phyloP scores from a whole-genome alignment of 2,888 invertebrate species.

The Spatulosminthurus flaviceps region DNA sequence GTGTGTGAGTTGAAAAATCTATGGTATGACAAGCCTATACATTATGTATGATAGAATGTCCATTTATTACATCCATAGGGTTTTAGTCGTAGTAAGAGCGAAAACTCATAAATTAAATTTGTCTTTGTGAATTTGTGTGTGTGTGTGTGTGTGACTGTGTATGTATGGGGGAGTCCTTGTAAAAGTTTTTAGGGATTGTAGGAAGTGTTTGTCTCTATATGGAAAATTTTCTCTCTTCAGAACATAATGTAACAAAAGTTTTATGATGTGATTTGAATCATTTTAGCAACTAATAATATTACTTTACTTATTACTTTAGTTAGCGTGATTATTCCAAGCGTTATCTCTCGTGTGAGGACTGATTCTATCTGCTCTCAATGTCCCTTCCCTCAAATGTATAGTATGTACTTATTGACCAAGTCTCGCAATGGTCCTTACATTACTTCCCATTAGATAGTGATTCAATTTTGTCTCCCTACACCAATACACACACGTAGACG shows the following conservation, averaged over 20 bases:
- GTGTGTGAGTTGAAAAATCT: background rate
- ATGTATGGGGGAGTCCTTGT: no score
- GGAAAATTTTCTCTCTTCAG: no score
- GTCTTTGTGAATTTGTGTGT: no score
- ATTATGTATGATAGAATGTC: conserved; percentile 8
- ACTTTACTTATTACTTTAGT: conserved; percentile 20
- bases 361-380: background rate
- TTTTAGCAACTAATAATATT: conserved; percentile 32
- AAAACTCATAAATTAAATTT: no score
- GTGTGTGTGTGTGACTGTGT: no score
- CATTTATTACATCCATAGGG: no score
- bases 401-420: no score
- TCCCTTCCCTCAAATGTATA: background rate
- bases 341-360: background rate
- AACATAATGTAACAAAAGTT: background rate
- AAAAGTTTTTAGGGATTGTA: no score
- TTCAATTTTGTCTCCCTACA: background rate
- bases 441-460: conserved; percentile 3
- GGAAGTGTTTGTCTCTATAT: no score
- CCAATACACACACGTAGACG: no score
- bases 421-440: background rate
- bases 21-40: background rate
- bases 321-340: background rate
- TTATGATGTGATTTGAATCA: conserved; percentile 26
- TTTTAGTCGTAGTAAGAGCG: no score